Evolutionary conservation across 2,113 vertebrate genomes (phyloP).

Genomic region (Pagrus major): DNA sequence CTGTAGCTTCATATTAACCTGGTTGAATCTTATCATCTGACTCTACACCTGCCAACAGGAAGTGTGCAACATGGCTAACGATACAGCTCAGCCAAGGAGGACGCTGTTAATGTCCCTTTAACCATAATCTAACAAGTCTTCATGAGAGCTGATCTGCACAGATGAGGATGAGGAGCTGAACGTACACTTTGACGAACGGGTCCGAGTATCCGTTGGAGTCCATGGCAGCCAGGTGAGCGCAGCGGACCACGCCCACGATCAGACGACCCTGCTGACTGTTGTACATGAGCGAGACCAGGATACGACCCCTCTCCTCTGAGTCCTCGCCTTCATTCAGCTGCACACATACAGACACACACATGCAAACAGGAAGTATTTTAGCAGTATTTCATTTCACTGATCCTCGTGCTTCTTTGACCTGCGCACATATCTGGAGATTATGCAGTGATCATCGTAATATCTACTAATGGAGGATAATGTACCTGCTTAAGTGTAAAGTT

Average conservation of each 20-base stretch:
- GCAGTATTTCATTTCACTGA: background rate
- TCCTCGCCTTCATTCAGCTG: conserved; percentile 85
- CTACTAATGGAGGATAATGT: conserved; percentile 39
- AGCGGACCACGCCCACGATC: conserved; percentile 93
- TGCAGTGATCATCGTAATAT: conserved; percentile 5
- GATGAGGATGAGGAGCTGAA: background rate
- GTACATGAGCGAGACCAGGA: conserved; percentile 95
- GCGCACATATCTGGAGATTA: conserved; percentile 13
- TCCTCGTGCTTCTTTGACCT: background rate
- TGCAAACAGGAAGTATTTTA: background rate
- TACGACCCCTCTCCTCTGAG: conserved; percentile 92
- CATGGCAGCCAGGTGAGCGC: conserved; percentile 95
- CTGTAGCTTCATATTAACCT: background rate
- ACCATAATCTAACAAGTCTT: no score
- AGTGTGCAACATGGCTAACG: no score
- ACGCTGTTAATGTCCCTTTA: no score
- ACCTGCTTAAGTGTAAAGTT: background rate
- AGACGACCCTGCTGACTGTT: conserved; percentile 91
- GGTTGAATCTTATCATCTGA: background rate
- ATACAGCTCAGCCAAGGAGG: no score
- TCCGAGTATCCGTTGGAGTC: conserved; percentile 97
- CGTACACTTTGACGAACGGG: conserved; percentile 96
- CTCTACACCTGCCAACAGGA: no score
- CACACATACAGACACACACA: background rate
- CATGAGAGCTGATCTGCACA: background rate